Percentiles rank a stretch among this genome's conserved stretches.
Conservation (phyloP, 2,113 vertebrate genomes). For the Ceyx melanurus region DNA sequence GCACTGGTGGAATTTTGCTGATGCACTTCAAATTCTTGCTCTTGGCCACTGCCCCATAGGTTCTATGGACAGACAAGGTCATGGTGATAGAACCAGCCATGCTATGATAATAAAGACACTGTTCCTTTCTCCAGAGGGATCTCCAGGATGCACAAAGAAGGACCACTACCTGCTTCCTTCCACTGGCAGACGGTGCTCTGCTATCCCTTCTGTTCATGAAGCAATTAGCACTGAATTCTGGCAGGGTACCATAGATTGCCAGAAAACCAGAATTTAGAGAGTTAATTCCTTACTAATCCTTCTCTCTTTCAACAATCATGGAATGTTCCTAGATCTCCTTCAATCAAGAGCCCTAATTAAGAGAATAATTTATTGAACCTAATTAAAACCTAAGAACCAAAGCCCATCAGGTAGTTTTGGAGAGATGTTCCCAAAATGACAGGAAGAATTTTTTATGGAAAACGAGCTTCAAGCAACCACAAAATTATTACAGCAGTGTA, state of each 20-base stretch:
- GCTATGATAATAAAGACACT: background rate
- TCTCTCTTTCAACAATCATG: background rate
- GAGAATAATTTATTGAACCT: background rate
- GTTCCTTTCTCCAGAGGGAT: background rate
- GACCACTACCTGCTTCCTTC: background rate
- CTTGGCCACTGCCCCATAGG: background rate
- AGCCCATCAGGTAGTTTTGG: conserved; percentile 8
- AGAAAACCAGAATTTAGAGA: background rate
- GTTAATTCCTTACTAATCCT: conserved; percentile 31
- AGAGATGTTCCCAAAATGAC: background rate
- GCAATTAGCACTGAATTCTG: background rate
- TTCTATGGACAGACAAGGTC: background rate
- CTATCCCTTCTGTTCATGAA: background rate
- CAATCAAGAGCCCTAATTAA: conserved; percentile 28
- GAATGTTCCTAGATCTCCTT: conserved; percentile 21
- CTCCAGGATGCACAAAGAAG: background rate
- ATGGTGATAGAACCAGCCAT: background rate
- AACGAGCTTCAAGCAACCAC: background rate
- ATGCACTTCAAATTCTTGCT: background rate
- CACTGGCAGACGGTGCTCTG: background rate
- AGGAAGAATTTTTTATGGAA: background rate
- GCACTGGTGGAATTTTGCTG: background rate
- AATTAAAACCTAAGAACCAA: conserved; percentile 21
- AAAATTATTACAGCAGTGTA: background rate
- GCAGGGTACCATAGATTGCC: background rate